Evolutionary conservation across 37 sponge, comb jelly and placozoan genomes (phyloP).

Genomic region (Eunapius fragilis): DNA sequence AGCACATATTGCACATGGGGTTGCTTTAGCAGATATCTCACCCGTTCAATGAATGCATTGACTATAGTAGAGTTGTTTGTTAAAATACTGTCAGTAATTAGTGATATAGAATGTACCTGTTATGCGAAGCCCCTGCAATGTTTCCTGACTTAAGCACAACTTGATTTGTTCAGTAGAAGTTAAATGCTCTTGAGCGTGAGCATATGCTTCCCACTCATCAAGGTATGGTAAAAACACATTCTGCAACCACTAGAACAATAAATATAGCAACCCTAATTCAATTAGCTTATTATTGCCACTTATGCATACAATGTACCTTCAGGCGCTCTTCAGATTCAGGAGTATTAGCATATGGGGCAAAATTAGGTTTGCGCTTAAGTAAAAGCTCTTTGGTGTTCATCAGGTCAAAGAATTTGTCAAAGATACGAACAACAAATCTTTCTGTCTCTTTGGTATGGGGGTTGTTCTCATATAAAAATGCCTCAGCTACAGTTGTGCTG

Average conservation of each 20-base stretch:
- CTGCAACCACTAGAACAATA: slow-evolving; percentile 24
- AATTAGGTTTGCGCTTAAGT: background rate
- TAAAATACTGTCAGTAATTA: background rate
- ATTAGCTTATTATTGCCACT: background rate
- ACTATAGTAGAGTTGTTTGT: background rate
- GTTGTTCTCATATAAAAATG: background rate
- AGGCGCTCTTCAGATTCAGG: slow-evolving; percentile 5
- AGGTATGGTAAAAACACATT: slow-evolving; percentile 21
- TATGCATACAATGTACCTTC: slow-evolving; percentile 18
- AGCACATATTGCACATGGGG: slow-evolving; percentile 23
- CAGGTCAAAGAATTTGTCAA: slow-evolving; percentile 44
- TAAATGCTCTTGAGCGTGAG: background rate
- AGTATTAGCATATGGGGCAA: background rate
- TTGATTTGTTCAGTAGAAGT: background rate
- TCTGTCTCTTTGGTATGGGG: slow-evolving; percentile 20
- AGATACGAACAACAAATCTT: slow-evolving; percentile 1
- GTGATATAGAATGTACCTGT: slow-evolving; percentile 8
- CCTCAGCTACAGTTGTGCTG: slow-evolving; percentile 39
- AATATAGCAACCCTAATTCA: background rate
- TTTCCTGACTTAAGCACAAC: slow-evolving; percentile 24
- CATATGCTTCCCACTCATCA: slow-evolving; percentile 23
- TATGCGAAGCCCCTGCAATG: slow-evolving; percentile 28
- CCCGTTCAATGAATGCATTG: slow-evolving; percentile 2
- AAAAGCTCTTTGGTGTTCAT: slow-evolving; percentile 9
- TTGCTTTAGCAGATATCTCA: slow-evolving; percentile 17